A percentile compares a stretch with the other conserved stretches of the same genome.
Conservation (phyloP, 2,888 invertebrate genomes). For the Aleiodes testaceus region DNA sequence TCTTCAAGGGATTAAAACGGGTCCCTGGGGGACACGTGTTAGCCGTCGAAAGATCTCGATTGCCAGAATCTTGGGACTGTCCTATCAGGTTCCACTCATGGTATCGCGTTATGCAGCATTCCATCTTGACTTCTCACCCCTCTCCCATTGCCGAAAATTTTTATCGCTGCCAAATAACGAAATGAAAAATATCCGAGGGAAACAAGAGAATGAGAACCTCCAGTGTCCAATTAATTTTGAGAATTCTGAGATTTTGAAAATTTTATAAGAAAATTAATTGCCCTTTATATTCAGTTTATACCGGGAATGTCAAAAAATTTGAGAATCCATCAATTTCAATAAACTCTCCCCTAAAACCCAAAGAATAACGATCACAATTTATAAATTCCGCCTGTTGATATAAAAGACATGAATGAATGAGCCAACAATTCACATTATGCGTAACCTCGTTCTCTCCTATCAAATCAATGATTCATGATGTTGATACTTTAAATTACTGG, state of each 20-base stretch:
- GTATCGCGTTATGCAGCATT: constrained; percentile 67
- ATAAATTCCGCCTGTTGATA: no score
- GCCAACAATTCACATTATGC: constrained; percentile 40
- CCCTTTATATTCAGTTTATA: no score
- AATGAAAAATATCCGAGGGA: background rate
- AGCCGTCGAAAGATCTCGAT: constrained; percentile 37
- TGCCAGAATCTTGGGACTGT: constrained; percentile 38
- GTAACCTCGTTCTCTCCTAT: constrained; percentile 44
- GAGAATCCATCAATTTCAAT: background rate
- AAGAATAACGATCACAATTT: no score
- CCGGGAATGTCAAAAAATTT: no score
- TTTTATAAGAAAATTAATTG: no score
- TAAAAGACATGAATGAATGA: constrained; percentile 27
- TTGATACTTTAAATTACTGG: constrained; percentile 49
- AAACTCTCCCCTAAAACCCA: constrained; percentile 34
- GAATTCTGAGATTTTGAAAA: background rate
- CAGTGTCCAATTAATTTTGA: constrained; percentile 11
- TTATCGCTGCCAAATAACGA: constrained; percentile 11
- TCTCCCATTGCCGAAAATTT: constrained; percentile 17
- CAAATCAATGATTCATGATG: constrained; percentile 52
- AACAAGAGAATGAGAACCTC: background rate
- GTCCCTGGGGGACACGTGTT: constrained; percentile 35
- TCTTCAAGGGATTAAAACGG: constrained; percentile 21
- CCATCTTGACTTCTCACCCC: constrained; percentile 54
- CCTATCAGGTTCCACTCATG: constrained; percentile 65